A percentile compares a stretch with the other conserved stretches of the same genome.
These are phyloP conservation scores for Takifugu ocellatus DNA, from an alignment of 2,797 vertebrate species.

Conservation along the genomic window DNA sequence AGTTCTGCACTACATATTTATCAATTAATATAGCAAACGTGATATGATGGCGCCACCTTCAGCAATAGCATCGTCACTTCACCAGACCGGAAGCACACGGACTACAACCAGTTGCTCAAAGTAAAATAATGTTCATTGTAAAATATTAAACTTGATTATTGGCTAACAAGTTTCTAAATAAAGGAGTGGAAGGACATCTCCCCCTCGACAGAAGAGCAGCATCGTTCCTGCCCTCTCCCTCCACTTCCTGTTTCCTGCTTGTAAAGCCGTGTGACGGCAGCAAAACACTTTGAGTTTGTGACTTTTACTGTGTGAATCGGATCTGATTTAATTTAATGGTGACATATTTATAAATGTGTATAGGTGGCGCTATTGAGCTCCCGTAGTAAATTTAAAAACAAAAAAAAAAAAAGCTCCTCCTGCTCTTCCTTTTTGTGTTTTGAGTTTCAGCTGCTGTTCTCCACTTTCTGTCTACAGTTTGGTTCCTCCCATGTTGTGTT, in stretches of 20 bases:
- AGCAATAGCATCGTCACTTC: background rate
- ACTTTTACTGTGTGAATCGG: constrained; percentile 51
- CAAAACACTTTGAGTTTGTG: constrained; percentile 29
- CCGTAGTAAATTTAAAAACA: constrained; percentile 7
- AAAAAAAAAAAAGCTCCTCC: constrained; percentile 3
- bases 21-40: constrained; percentile 49
- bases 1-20: constrained; percentile 63
- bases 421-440: constrained; percentile 18
- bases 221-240: background rate
- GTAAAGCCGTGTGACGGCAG: background rate
- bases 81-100: background rate
- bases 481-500: constrained; percentile 42
- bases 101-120: background rate
- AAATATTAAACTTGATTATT: too few relatives aligned
- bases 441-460: constrained; percentile 7
- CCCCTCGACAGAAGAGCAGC: background rate
- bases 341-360: constrained; percentile 50
- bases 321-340: constrained; percentile 48
- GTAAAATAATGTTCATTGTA: constrained; percentile 3
- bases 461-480: constrained; percentile 12
- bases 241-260: constrained; percentile 9
- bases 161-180: constrained; percentile 1
- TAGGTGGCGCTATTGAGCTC: constrained; percentile 19
- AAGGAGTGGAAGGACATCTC: background rate
- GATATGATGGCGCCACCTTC: constrained; percentile 22